Evolutionary conservation across 2,888 invertebrate species (phyloP), one percentile per base, ranked within the genome.

Genomic region (Drosophila anomalipes): DNA sequence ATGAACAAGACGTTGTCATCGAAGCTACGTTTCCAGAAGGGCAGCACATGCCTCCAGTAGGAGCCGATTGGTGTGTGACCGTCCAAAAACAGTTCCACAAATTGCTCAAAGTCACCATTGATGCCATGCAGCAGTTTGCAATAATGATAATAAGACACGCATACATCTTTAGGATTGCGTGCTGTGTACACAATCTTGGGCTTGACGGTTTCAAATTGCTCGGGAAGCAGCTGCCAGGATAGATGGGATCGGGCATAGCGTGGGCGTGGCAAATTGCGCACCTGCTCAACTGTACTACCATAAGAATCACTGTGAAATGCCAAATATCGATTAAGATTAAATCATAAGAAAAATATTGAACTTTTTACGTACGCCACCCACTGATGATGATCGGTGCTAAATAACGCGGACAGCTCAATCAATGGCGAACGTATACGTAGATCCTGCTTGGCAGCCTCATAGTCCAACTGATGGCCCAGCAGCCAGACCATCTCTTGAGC

Each of bases 401-500:
- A 95, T 59, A 96, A 93, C 57, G 95, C 95, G 0, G 95, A 95
- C 0, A 96, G 90, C 94, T 98, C 97, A 33, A 97, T 94, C 56
- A 97, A 94, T 0, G 97, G 97, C 60, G 96, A 96, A 54, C 97
- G 95, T 35, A 91, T 26, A 22, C 92, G 89, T 56, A 93, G 80
- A 71, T 95, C 95, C 90, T 95, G 95, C 88, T 95, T 95, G 0
- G 97, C 97, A 30, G 95, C 95, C 86, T 96, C 95, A 86, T 96
- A 97, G 91, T 98, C 95, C 77, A 97, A 94, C 83, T 96, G 95
- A 85, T 97, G 96, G 5, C 96, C 96, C 70, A 98, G 95, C n/a
- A 98, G 94, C 97, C 98, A 98, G 3, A 97, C 95, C 96, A 98
- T 97, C 94, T 98, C 98, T 91, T 98, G 98, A 0, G 97, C 95